These are phyloP conservation scores for Aselliscus stoliczkanus DNA, from an alignment of 2,797 vertebrate species.

Conservation along the genomic window DNA sequence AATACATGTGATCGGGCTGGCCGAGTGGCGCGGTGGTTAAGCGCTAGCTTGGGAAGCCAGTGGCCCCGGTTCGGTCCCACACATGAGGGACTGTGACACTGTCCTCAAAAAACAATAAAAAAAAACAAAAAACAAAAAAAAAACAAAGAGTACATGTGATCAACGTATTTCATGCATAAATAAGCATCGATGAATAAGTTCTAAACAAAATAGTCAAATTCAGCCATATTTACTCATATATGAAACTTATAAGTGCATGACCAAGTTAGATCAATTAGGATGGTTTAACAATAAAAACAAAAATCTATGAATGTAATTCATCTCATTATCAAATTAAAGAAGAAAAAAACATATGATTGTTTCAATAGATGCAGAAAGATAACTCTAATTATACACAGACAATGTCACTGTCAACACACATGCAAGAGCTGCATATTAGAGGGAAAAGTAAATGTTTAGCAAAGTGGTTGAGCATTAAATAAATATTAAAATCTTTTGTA, in stretches of 20 bases:
- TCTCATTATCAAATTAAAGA: background rate
- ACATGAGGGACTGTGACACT: too few species aligned
- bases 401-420: background rate
- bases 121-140: too few species aligned
- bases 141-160: background rate
- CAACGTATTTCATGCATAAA: background rate
- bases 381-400: background rate
- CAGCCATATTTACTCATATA: background rate
- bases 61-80: too few species aligned
- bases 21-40: too few species aligned
- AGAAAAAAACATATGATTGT: background rate
- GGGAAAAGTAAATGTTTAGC: background rate
- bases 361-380: background rate
- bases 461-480: background rate
- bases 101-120: too few species aligned
- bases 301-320: background rate
- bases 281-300: background rate
- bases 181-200: background rate
- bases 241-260: background rate
- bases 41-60: too few species aligned
- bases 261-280: background rate
- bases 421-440: too few species aligned
- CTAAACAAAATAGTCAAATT: background rate
- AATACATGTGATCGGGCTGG: too few species aligned
- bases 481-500: background rate